Evolutionary conservation across 2,797 vertebrate species (phyloP), one percentile per base, ranked within the genome.

Genomic region (Yasuhikotakia modesta): DNA sequence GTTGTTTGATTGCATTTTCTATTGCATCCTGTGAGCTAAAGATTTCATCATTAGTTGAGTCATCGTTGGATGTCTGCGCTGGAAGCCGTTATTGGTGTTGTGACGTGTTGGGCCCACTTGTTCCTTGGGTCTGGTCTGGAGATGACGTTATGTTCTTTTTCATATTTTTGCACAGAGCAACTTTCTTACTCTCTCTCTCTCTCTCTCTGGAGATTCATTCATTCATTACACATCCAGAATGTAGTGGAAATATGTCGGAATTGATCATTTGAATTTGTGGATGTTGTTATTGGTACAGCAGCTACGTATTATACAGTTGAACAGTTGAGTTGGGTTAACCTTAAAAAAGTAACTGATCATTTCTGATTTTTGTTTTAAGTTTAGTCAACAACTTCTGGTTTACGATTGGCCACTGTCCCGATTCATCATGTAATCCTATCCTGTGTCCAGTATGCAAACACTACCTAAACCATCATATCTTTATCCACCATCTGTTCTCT

Each of bases 401-500:
- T 27, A 27, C 27, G 27, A 27, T 55, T 65, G 64, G 22, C 16
- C 57, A 55, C 21, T 14, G 21, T 78, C 32, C n/a, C 46, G 78
- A 50, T 80, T 52, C 66, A 71, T 80, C 70, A 24, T 60, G 12
- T 50, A 14, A 27, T 76, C 74, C 69, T 55, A 50, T 50, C 50
- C 70, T 24, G 45, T 65, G 46, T 78, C 46, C 70, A 65, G 57
- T 70, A 78, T 65, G 65, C 76, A 73, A 73, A 64, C 57, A 61
- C 46, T 35, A 57, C 70, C 67, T 70, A 55, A 73, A 67, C 64
- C 57, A n/a, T n/a, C n/a, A n/a, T n/a, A n/a, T n/a, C n/a, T n/a
- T n/a, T n/a, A n/a, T n/a, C n/a, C n/a, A 52, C 80, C 75, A 78
- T 82, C 71, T 72, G 71, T 70, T 80, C 65, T 35, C 14, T 22